Evolutionary conservation across 2,113 vertebrate genomes (phyloP), one percentile per base, ranked within the genome.

Genomic region (Drymodes brunneopygia): DNA sequence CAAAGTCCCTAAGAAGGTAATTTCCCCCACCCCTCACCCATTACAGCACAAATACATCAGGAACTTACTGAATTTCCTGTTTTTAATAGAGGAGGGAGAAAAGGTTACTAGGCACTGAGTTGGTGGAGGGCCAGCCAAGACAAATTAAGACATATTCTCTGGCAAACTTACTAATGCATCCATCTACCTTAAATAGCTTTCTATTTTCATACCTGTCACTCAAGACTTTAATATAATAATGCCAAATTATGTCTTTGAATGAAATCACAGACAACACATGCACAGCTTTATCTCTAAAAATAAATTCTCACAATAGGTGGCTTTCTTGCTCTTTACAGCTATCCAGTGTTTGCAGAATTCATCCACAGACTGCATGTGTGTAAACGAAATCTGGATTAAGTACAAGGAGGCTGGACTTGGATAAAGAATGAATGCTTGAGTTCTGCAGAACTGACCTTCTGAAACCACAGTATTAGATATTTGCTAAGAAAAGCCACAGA

Each of bases 401-500:
- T 36, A 82, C 72, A 86, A 86, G 75, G 38, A 86, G 47, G 51
- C 29, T 56, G 79, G 38, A 81, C 67, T 92, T 90, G 80, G 83
- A 78, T 25, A 31, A 86, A 81, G 38, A 94, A 94, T 8, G 12
- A 88, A 47, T 7, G 20, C 61, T 28, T 9, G 21, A 74, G 25
- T 73, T 92, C 82, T 81, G 60, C 44, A 92, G 83, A 92, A 70
- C 1, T 91, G 82, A 91, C 94, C 69, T 92, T 94, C 65, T 82
- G 73, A 57, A 93, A 87, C 25, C 35, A 65, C 47, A 70, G 33
- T 9, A 82, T 51, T 44, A 87, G 53, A 36, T 19, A 71, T 84
- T 71, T 81, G 29, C 57, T 85, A 93, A 40, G 29, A 7, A 65
- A 90, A 82, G 66, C 80, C 71, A 78, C 11, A 91, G 53, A 88